Evolutionary conservation across 2,888 invertebrate genomes (phyloP), one percentile per base, ranked within the genome.

Genomic region (Eupelmus urozonus): DNA sequence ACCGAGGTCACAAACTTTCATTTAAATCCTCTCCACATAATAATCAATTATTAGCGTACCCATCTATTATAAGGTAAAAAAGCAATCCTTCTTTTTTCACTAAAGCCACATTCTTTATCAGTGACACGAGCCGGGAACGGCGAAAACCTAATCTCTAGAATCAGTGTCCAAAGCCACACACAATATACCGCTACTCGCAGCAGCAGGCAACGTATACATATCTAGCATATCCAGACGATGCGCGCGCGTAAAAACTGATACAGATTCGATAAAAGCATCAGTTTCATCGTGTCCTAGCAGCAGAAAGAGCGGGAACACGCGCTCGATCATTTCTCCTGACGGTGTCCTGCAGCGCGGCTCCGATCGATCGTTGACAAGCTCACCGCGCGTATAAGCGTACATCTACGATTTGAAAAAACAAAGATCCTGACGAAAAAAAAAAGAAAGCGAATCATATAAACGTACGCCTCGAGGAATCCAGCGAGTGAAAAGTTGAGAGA

Each of bases 361-460:
- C 55, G 45, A 69, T 59, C 69, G 57, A 69, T 60, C 71, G 71
- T 29, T 34, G 71, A 60, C 60, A 69, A 67, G 53, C 45, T 16
- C 34, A 16, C 7, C 13, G 27, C 27, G 57, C 13, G 57, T 27
- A 27, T 51, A 51, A n/a, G n/a, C n/a, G n/a, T 18, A 51, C 2
- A 45, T 45, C 13, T 51, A 55, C 2, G 25, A 13, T 18, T 0
- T 55, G n/a, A 34, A 29, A 34, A 60, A 60, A 60, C 13, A 57
- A 57, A 57, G 18, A 57, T n/a, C n/a, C n/a, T n/a, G n/a, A n/a
- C n/a, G n/a, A n/a, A n/a, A 2, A 13, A 13, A 11, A n/a, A n/a
- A n/a, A n/a, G n/a, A n/a, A n/a, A n/a, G n/a, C n/a, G n/a, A n/a
- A n/a, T n/a, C n/a, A n/a, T 25, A 18, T 5, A 34, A 18, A 34